Evolutionary conservation across 2,113 vertebrate species (phyloP).

Genomic region (Malurus melanocephalus): DNA sequence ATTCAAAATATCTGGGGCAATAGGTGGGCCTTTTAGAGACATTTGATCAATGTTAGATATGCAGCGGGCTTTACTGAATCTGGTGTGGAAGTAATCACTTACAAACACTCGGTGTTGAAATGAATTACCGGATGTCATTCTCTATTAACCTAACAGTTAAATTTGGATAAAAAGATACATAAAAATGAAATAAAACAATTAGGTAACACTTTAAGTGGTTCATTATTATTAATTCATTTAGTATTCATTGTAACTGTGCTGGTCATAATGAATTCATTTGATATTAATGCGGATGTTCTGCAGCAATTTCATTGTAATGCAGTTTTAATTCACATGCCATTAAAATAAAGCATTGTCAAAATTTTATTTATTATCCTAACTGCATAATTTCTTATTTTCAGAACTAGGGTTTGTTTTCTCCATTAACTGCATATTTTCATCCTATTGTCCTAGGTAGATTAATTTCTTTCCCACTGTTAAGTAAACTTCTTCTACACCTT

Average conservation of each 20-base stretch:
- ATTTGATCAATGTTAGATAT: slow-evolving; percentile 7
- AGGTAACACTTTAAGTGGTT: slow-evolving; percentile 74
- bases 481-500: background rate
- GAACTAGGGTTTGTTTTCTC: slow-evolving; percentile 32
- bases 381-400: slow-evolving; percentile 61
- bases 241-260: slow-evolving; percentile 73
- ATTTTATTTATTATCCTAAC: slow-evolving; percentile 72
- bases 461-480: background rate
- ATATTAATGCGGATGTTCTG: slow-evolving; percentile 76
- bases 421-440: background rate
- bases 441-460: background rate
- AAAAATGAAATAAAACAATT: slow-evolving; percentile 84
- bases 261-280: slow-evolving; percentile 81
- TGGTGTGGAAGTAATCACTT: slow-evolving; percentile 40
- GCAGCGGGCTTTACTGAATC: background rate
- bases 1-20: slow-evolving; percentile 5
- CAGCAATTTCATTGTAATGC: slow-evolving; percentile 74
- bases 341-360: slow-evolving; percentile 71
- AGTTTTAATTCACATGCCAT: slow-evolving; percentile 75
- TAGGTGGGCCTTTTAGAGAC: background rate
- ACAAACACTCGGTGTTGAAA: slow-evolving; percentile 58
- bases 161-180: slow-evolving; percentile 74
- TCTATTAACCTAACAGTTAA: slow-evolving; percentile 77
- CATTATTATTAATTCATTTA: slow-evolving; percentile 82
- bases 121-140: slow-evolving; percentile 68